Base-by-base conservation (phyloP, 2,888 invertebrate genomes). In the Drosophila bunnanda region DNA sequence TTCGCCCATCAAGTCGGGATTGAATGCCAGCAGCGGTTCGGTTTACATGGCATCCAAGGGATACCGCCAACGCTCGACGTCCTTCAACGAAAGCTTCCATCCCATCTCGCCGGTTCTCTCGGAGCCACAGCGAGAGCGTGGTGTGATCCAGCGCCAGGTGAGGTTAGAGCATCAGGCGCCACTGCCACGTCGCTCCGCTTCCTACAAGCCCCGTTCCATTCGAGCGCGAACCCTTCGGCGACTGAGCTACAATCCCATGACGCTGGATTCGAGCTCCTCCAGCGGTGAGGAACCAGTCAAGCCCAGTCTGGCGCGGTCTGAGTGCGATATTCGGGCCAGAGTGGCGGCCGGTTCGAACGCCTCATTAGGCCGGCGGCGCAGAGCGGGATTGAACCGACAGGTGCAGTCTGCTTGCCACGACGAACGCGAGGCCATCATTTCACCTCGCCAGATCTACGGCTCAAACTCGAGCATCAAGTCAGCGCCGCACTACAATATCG, bases 161-260 rank as follows among this genome's bases (percentile, higher is more conserved):
- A 38, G 58, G 2, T 55, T 50, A 9, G 72, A 73, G 22, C 72
- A 58, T 7, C 82, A 62, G n/a, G n/a, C 62, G 32, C 53, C 83
- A 0, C 39, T 80, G 36, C 79, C 89, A 0, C 66, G 86, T 17
- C 87, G 86, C 39, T 59, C 79, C 5, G 79, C 85, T 5, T 79
- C 87, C 15, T 92, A 91, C 72, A 93, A 92, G 56, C 92, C 93
- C 13, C 93, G 93, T 54, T 94, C 94, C 50, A 92, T 94, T 41
- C 92, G 93, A 56, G 94, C 94, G 57, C 92, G 94, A 44, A 94
- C 94, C 44, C 71, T 92, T 61, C 83, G 91, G 4, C 91, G 94
- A 13, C 92, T 94, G 75, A 94, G 94, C 75, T 94, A 94, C 81
- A 94, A 94, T 91, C 94, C 94, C 28, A 93, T 93, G 82, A 93